phyloP scores from a whole-genome alignment of 1,140 invertebrate genomes.

The Stegodyphus dumicola region DNA sequence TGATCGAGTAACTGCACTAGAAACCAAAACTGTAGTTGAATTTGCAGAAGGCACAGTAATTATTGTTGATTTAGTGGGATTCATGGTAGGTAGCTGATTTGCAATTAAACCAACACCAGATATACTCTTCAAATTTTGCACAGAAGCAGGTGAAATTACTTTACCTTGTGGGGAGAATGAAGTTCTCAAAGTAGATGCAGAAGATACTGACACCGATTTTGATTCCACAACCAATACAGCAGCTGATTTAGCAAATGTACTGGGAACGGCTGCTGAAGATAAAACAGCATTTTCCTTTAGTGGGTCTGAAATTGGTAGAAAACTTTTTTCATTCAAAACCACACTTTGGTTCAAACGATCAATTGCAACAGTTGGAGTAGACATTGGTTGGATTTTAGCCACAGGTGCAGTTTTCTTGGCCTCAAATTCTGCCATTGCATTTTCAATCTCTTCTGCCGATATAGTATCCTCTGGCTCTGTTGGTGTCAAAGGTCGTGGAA shows the following conservation, averaged over 20 bases:
- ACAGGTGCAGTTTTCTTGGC: neutral
- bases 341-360: too few species aligned
- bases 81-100: neutral
- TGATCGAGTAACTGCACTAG: neutral
- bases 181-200: neutral
- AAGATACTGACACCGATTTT: too few species aligned
- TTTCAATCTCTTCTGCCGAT: slow-evolving; percentile 36
- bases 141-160: neutral
- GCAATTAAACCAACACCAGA: slow-evolving; percentile 9
- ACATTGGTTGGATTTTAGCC: too few species aligned
- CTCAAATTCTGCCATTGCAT: slow-evolving; percentile 38
- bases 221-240: too few species aligned
- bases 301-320: neutral
- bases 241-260: too few species aligned
- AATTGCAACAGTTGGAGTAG: too few species aligned
- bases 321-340: neutral
- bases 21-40: slow-evolving; percentile 7
- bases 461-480: slow-evolving; percentile 29
- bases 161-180: slow-evolving; percentile 4
- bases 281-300: too few species aligned
- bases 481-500: slow-evolving; percentile 53
- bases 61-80: slow-evolving; percentile 3
- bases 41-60: slow-evolving; percentile 26
- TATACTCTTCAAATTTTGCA: slow-evolving; percentile 10
- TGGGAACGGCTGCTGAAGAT: too few species aligned